Percentiles rank a stretch among this genome's conserved stretches.
Evolutionary conservation across 2,113 vertebrate species (phyloP).

Genomic region (Takifugu bimaculatus): DNA sequence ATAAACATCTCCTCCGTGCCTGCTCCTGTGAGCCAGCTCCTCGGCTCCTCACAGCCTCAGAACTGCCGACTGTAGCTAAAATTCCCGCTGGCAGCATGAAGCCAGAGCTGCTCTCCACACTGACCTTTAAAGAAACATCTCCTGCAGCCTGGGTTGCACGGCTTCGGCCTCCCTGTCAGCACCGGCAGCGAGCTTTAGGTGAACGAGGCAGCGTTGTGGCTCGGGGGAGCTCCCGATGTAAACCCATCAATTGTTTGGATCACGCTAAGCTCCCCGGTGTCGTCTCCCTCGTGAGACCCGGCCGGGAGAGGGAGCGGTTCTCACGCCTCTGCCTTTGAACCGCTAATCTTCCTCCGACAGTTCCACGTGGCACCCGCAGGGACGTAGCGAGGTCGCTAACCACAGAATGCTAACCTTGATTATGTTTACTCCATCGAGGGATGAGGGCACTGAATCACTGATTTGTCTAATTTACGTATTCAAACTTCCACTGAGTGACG

Average conservation of each 20-base stretch:
- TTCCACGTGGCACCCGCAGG: conserved; percentile 16
- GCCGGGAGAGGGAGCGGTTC: conserved; percentile 50
- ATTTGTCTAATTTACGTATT: conserved; percentile 34
- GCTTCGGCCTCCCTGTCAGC: no score
- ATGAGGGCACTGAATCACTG: conserved; percentile 38
- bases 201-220: no score
- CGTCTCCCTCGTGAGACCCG: conserved; percentile 48
- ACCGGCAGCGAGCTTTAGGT: no score
- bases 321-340: conserved; percentile 55
- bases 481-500: conserved; percentile 10
- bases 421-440: conserved; percentile 46
- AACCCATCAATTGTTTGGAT: conserved; percentile 37
- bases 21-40: no score
- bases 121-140: no score
- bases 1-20: no score
- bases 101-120: no score
- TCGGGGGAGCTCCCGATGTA: not conserved
- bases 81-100: no score
- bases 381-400: conserved; percentile 33
- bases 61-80: no score
- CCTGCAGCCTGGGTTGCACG: not conserved
- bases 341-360: conserved; percentile 58
- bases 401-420: conserved; percentile 41
- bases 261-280: conserved; percentile 43
- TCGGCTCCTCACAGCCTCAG: no score